A percentile compares a stretch with the other conserved stretches of the same genome.
Evolutionary conservation across 1,140 invertebrate genomes (phyloP).

Genomic region (Habropoda laboriosa): DNA sequence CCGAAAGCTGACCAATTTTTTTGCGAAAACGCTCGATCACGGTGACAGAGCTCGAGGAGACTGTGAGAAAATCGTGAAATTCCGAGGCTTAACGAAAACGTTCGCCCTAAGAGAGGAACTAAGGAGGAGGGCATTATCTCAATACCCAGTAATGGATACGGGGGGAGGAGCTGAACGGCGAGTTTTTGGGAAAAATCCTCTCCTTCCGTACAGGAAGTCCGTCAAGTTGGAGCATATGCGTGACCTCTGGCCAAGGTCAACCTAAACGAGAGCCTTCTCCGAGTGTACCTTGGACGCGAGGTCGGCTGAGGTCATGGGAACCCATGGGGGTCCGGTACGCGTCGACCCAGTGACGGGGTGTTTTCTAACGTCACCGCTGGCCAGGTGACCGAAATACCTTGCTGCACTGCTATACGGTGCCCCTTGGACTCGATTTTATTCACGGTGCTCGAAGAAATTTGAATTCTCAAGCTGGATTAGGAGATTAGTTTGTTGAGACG

Average conservation of each 20-base stretch:
- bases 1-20: conserved; percentile 39
- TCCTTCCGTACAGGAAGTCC: conserved; percentile 54
- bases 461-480: no score
- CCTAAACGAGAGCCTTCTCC: conserved; percentile 37
- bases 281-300: conserved; percentile 63
- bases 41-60: neutral
- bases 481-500: neutral
- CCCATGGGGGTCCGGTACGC: conserved; percentile 77
- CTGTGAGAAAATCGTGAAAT: conserved; percentile 29
- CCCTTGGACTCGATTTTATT: neutral
- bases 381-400: conserved; percentile 55
- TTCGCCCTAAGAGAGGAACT: neutral
- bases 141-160: neutral
- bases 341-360: conserved; percentile 55
- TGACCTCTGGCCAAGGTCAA: conserved; percentile 72
- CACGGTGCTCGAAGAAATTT: neutral
- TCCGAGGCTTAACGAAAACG: neutral
- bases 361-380: conserved; percentile 70
- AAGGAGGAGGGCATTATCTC: conserved; percentile 32
- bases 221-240: conserved; percentile 73
- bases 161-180: neutral
- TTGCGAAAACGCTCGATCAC: conserved; percentile 47
- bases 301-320: conserved; percentile 79
- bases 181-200: conserved; percentile 72
- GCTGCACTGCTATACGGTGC: neutral